phyloP scores from a whole-genome alignment of 2,797 vertebrate genomes.

The Hippocampus kuda region DNA sequence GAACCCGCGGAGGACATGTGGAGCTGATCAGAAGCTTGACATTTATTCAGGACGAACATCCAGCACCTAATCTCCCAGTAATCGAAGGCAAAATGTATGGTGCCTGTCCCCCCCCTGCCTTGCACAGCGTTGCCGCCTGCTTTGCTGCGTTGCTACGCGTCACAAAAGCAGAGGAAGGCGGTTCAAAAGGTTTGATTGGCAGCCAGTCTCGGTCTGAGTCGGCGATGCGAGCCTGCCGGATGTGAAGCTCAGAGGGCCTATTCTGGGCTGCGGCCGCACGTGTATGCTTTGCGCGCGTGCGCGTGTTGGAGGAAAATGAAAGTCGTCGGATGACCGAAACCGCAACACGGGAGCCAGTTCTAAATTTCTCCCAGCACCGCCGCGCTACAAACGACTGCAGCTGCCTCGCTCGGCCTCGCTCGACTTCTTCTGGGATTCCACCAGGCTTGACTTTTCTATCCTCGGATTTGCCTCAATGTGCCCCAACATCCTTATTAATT shows the following conservation, averaged over 20 bases:
- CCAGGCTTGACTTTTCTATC: neutral
- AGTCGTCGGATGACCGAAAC: conserved; percentile 59
- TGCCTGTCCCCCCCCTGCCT: too few relatives aligned
- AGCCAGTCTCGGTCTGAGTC: conserved; percentile 32
- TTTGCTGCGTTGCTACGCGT: conserved; percentile 47
- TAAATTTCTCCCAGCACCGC: conserved; percentile 23
- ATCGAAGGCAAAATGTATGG: neutral
- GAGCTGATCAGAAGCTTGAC: conserved; percentile 1
- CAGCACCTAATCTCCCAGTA: neutral
- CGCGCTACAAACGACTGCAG: neutral
- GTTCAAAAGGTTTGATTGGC: conserved; percentile 49
- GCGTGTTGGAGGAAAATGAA: conserved; percentile 63
- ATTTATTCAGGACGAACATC: neutral
- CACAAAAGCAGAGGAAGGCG: conserved; percentile 32
- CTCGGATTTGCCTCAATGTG: neutral
- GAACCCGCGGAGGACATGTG: neutral
- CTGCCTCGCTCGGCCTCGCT: conserved; percentile 9
- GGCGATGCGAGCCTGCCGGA: conserved; percentile 37
- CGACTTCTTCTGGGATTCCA: conserved; percentile 3
- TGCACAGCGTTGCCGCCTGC: neutral
- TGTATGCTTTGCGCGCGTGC: conserved; percentile 20
- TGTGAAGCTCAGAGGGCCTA: conserved; percentile 34
- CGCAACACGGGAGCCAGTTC: conserved; percentile 64
- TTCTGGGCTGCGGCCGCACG: conserved; percentile 47
- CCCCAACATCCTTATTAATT: too few relatives aligned